phyloP scores from a whole-genome alignment of 2,113 vertebrate species.

The Callopanchax toddi region DNA sequence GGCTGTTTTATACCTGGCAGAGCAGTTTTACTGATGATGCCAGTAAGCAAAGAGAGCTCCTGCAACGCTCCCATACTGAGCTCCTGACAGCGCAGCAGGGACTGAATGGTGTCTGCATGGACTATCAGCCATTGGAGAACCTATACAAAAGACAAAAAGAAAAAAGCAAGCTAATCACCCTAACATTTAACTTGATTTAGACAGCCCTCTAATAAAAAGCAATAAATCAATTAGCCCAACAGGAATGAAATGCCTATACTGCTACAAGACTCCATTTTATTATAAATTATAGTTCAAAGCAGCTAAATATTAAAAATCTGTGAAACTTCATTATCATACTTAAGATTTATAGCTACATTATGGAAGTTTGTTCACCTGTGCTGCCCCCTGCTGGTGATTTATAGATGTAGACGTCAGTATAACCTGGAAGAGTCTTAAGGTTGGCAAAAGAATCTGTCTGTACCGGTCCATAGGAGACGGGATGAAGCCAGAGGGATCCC shows the following conservation, averaged over 20 bases:
- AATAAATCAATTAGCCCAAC: background rate
- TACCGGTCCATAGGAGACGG: slow-evolving; percentile 92
- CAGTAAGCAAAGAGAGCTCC: slow-evolving; percentile 91
- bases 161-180: background rate
- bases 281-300: fast-evolving
- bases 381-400: slow-evolving; percentile 93
- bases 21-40: slow-evolving; percentile 97
- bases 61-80: slow-evolving; percentile 88
- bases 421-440: slow-evolving; percentile 90
- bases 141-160: no score
- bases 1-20: slow-evolving; percentile 84
- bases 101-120: slow-evolving; percentile 93
- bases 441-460: slow-evolving; percentile 92
- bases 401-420: slow-evolving; percentile 93
- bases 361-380: slow-evolving; percentile 80
- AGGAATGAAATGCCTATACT: background rate
- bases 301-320: background rate
- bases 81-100: slow-evolving; percentile 90
- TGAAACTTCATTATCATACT: no score
- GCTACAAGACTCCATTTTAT: background rate
- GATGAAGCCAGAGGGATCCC: slow-evolving; percentile 91
- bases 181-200: background rate
- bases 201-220: background rate
- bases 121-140: slow-evolving; percentile 95
- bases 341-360: no score